phyloP scores from a whole-genome alignment of 2,113 vertebrate species.

The Pluvialis apricaria region DNA sequence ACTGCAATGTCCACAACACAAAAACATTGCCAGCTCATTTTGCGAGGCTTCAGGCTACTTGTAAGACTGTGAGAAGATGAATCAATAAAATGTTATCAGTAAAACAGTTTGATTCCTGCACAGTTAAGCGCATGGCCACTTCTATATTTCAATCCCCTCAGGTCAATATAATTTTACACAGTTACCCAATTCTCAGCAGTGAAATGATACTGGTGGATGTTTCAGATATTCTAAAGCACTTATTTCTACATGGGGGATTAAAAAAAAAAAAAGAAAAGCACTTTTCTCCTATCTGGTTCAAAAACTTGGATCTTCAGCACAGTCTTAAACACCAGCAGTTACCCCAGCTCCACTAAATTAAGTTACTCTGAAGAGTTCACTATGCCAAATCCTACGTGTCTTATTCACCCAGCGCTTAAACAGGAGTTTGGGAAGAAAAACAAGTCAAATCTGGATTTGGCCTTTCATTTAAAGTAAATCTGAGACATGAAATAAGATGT shows the following conservation, averaged over 20 bases:
- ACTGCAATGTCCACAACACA: neutral
- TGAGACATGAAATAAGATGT: neutral
- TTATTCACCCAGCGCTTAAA: neutral
- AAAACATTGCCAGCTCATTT: slow-evolving; percentile 19
- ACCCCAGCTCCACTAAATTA: neutral
- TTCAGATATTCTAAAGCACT: slow-evolving; percentile 35
- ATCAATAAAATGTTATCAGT: slow-evolving; percentile 68
- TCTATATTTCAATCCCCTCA: slow-evolving; percentile 53
- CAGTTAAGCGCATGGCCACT: slow-evolving; percentile 47
- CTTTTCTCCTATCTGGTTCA: neutral
- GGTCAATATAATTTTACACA: slow-evolving; percentile 62
- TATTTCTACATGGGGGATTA: neutral
- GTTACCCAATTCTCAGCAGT: slow-evolving; percentile 39
- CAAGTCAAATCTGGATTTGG: neutral
- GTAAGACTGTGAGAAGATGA: slow-evolving; percentile 46
- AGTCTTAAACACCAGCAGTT: neutral
- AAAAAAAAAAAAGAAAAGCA: neutral
- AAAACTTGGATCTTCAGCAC: neutral
- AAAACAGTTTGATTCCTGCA: slow-evolving; percentile 63
- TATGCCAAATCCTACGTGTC: neutral
- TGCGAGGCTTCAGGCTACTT: slow-evolving; percentile 42
- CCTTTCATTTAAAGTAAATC: neutral
- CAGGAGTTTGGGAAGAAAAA: neutral
- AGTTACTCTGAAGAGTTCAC: neutral
- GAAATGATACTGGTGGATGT: slow-evolving; percentile 21